Base-by-base conservation (phyloP, 1,140 invertebrate genomes). In the Hyles euphorbiae region DNA sequence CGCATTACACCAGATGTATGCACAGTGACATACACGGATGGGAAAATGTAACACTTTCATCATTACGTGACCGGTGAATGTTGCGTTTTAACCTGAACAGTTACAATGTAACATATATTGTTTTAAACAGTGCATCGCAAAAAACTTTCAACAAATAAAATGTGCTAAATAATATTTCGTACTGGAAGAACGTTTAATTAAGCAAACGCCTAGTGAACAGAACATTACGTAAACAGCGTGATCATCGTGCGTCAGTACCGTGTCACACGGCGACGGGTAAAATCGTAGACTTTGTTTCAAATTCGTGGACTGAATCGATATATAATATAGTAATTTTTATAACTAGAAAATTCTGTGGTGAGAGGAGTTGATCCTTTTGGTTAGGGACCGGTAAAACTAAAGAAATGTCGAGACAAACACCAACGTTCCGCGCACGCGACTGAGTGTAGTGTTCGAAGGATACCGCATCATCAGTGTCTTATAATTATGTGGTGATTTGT, bases 61-160 rank as follows among this genome's bases (percentile, higher is more conserved):
- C 53, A 50, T 43, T 51, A 68, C 67, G 71, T 64, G 70, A 67
- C 64, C 56, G 61, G 63, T 63, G 66, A 56, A 59, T 57, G 72
- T 78, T 74, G 73, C 74, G 71, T 78, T 67, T 58, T 65, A 79
- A 79, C 72, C 76, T 75, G 83, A 81, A 87, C 82, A 83, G 72
- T 84, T 78, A 67, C 73, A 71, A 82, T 72, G 60, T 76, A 78
- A 77, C 76, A 65, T 65, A 83, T 81, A 83, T 83, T 82, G 77
- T 85, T 85, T 87, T 84, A 82, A 87, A 88, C 83, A 86, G 86
- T 88, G 84, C 81, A 84, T 83, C 72, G 74, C 71, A 77, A 82
- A 82, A 86, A 85, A 88, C 83, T 79, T 83, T 87, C 82, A 87
- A 87, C 79, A 88, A 87, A 88, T 85, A 78, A 83, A 83, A 84